A percentile compares a stretch with the other conserved stretches of the same genome.
phyloP scores from a whole-genome alignment of 2,888 invertebrate species.

The Scaptomyza flava region DNA sequence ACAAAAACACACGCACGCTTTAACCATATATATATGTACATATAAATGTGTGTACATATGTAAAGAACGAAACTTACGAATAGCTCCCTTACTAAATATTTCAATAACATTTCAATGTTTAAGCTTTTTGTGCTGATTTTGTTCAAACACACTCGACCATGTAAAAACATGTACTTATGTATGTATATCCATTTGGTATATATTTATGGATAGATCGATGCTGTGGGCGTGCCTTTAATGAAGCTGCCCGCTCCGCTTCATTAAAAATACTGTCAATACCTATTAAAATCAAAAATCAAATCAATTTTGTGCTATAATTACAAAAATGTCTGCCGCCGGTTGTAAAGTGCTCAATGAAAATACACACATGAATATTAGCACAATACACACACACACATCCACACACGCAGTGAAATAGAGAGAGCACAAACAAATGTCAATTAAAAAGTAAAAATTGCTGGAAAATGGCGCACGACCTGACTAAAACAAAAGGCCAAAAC shows the following conservation, averaged over 20 bases:
- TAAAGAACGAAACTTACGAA: slow-evolving; percentile 22
- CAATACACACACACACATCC: slow-evolving; percentile 6
- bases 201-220: slow-evolving; percentile 5
- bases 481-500: slow-evolving; percentile 63
- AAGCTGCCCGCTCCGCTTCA: slow-evolving; percentile 40
- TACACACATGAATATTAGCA: slow-evolving; percentile 33
- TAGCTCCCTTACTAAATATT: slow-evolving; percentile 48
- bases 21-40: background rate
- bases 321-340: slow-evolving; percentile 75
- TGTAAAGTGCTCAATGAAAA: slow-evolving; percentile 65
- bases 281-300: slow-evolving; percentile 79
- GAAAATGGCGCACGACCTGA: slow-evolving; percentile 74
- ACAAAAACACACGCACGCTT: background rate
- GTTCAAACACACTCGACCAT: slow-evolving; percentile 29
- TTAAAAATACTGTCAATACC: slow-evolving; percentile 77
- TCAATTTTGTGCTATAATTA: slow-evolving; percentile 77
- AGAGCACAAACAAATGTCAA: slow-evolving; percentile 74
- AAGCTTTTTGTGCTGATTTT: slow-evolving; percentile 40
- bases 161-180: background rate
- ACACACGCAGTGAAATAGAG: slow-evolving; percentile 6
- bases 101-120: slow-evolving; percentile 58
- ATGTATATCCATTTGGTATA: background rate
- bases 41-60: background rate
- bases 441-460: slow-evolving; percentile 78
- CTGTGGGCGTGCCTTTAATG: slow-evolving; percentile 20